Percentiles rank a stretch among this genome's conserved stretches.
Conservation (phyloP, 2,797 vertebrate species). For the Ptychobarbus kaznakovi region DNA sequence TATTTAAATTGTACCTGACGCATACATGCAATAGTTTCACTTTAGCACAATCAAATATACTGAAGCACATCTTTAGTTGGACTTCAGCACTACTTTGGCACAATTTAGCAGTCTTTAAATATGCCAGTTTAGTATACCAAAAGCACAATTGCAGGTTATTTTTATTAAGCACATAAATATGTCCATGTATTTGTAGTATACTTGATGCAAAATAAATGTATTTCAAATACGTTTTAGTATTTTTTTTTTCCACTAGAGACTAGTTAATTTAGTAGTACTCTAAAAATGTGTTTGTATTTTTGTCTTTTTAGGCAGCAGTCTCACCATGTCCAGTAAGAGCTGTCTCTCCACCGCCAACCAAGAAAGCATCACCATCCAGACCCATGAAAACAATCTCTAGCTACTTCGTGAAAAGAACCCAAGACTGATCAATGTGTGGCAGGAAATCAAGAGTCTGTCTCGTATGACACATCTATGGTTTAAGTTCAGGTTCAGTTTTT, state of each 20-base stretch:
- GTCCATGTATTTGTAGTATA: no score
- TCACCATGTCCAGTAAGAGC: constrained; percentile 34
- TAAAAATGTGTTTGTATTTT: background rate
- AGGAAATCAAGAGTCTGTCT: constrained; percentile 2
- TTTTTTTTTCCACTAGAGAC: background rate
- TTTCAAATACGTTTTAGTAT: background rate
- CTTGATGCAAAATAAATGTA: background rate
- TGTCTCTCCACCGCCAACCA: constrained; percentile 19
- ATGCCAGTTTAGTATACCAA: no score
- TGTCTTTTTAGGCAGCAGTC: constrained; percentile 43
- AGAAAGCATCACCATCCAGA: constrained; percentile 76
- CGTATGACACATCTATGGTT: background rate
- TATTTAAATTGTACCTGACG: background rate
- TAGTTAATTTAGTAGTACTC: background rate
- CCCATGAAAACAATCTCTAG: constrained; percentile 93
- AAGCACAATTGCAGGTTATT: no score
- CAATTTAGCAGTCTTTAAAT: no score
- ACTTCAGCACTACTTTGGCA: no score
- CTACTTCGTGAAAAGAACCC: constrained; percentile 84
- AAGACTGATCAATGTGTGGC: constrained; percentile 68
- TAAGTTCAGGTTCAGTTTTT: background rate
- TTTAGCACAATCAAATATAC: no score
- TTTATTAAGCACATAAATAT: no score
- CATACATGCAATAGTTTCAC: background rate
- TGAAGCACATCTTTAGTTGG: no score